Evolutionary conservation across 2,888 invertebrate genomes (phyloP).

Genomic region (Leptarthrus brevirostris): DNA sequence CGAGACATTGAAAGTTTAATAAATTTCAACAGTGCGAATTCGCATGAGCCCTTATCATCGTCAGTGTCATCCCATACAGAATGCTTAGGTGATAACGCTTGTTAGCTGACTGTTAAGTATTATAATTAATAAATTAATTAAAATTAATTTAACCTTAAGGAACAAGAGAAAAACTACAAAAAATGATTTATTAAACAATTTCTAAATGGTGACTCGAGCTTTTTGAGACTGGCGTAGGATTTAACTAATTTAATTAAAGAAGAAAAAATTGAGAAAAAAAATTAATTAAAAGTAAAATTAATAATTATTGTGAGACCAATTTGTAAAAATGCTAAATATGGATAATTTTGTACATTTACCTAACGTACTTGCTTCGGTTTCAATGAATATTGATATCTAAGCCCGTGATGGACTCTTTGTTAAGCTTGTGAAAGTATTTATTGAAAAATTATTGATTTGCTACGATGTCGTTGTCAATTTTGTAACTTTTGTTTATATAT

Average conservation of each 20-base stretch:
- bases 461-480: constrained; percentile 20
- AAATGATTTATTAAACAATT: constrained; percentile 40
- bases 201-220: constrained; percentile 64
- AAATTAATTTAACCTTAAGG: constrained; percentile 48
- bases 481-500: background rate
- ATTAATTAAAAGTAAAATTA: constrained; percentile 29
- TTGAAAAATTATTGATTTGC: constrained; percentile 37
- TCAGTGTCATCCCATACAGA: constrained; percentile 56
- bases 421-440: constrained; percentile 44
- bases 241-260: constrained; percentile 60
- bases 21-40: constrained; percentile 36
- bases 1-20: constrained; percentile 53
- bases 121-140: constrained; percentile 36
- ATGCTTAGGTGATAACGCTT: constrained; percentile 57
- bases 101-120: constrained; percentile 57
- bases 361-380: constrained; percentile 45
- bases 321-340: constrained; percentile 52
- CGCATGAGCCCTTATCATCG: constrained; percentile 57
- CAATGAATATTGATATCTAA: constrained; percentile 27
- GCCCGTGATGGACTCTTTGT: constrained; percentile 47
- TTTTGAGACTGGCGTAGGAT: constrained; percentile 69
- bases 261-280: constrained; percentile 47
- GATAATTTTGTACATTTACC: constrained; percentile 46
- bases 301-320: constrained; percentile 43
- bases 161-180: constrained; percentile 34